These are phyloP conservation scores for Phorcus lineatus DNA, from an alignment of 2,888 invertebrate genomes.

Conservation along the genomic window DNA sequence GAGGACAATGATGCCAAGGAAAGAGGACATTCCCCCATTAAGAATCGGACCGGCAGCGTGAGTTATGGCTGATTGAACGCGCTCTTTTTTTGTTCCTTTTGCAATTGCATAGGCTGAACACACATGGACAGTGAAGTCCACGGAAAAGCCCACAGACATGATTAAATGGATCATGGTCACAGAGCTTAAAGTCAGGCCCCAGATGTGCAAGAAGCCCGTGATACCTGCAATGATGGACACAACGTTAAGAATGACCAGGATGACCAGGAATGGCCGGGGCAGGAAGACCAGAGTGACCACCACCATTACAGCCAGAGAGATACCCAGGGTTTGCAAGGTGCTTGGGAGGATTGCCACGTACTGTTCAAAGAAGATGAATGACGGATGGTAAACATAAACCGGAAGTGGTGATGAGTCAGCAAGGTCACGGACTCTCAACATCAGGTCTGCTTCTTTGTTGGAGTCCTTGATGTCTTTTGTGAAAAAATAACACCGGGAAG, in stretches of 20 bases:
- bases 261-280: conserved; percentile 60
- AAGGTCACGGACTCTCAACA: conserved; percentile 53
- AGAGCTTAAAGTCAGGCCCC: conserved; percentile 58
- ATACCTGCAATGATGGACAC: conserved; percentile 58
- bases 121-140: no score
- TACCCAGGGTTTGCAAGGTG: no score
- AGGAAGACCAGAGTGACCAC: conserved; percentile 62
- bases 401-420: conserved; percentile 47
- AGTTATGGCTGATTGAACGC: conserved; percentile 43
- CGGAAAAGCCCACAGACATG: conserved; percentile 66
- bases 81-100: conserved; percentile 29
- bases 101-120: conserved; percentile 54
- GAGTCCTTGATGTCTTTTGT: conserved; percentile 92
- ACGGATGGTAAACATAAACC: conserved; percentile 51
- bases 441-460: conserved; percentile 53
- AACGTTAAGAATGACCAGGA: conserved; percentile 56
- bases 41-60: no score
- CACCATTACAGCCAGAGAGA: no score
- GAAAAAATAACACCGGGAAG: conserved; percentile 90
- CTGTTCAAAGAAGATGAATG: no score
- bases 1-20: no score
- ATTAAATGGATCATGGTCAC: conserved; percentile 67
- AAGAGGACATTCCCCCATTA: no score
- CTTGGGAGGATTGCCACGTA: no score
- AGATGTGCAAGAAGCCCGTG: no score